Percentiles rank a stretch among this genome's conserved stretches.
These are phyloP conservation scores for Ailurus styani DNA, from an alignment of 2,113 vertebrate species.

Conservation along the genomic window DNA sequence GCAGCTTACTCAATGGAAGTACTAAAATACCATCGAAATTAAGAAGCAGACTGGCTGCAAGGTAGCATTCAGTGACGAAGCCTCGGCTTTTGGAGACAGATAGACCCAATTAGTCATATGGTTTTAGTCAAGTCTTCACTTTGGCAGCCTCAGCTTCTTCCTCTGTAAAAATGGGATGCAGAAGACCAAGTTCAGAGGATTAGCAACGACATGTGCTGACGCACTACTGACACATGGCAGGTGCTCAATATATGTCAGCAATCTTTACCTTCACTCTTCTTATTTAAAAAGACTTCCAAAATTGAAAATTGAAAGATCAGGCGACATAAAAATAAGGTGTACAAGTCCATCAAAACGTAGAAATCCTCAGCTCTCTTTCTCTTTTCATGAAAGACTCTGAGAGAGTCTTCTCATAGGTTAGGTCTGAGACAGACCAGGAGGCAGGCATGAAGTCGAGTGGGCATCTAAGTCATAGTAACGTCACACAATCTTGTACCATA, in stretches of 20 bases:
- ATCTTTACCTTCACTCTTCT: not conserved
- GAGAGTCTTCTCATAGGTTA: not conserved
- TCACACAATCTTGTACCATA: not conserved
- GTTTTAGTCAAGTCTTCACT: not conserved
- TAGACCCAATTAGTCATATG: not conserved
- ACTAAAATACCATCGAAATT: not conserved
- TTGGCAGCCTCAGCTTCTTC: not conserved
- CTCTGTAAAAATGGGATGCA: not conserved
- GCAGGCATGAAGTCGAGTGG: not conserved
- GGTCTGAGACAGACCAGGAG: not conserved
- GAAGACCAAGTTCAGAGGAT: not conserved
- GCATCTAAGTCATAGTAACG: not conserved
- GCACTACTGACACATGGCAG: not conserved
- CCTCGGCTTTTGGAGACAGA: not conserved
- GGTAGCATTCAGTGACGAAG: not conserved
- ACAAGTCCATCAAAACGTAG: not conserved
- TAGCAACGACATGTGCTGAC: not conserved
- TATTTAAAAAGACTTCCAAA: not conserved
- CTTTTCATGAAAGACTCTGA: not conserved
- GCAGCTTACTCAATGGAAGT: not conserved
- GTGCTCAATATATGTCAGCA: not conserved
- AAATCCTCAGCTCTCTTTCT: not conserved
- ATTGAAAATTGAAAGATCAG: not conserved
- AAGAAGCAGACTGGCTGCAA: not conserved
- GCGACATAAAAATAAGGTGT: not conserved